Evolutionary conservation across 2,797 vertebrate species (phyloP), one percentile per base, ranked within the genome.

Genomic region (Glyptemys insculpta): DNA sequence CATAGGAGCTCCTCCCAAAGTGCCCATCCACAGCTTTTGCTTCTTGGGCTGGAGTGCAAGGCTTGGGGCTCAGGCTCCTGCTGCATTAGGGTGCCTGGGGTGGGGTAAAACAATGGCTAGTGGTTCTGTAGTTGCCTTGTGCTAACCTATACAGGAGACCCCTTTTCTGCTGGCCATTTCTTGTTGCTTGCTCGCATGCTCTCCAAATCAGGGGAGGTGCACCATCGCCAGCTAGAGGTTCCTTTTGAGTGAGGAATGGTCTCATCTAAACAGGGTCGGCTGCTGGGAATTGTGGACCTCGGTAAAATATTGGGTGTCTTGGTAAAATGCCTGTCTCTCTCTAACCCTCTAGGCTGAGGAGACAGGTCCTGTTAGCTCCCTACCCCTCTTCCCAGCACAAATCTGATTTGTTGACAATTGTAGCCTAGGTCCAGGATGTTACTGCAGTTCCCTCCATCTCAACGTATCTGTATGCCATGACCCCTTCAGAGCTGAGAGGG

Each of bases 21-120:
- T 47, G 27, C 23, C 72, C 19, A 44, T 23, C 41, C 47, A 11
- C 68, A 80, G 59, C 0, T 3, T 29, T 44, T n/a, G 54, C 6
- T 0, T 72, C 0, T 0, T 3, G 8, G 27, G 34, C n/a, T 23
- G 68, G 68, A 72, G 37, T 25, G 68, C 34, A 4, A 11, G n/a
- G 19, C 84, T 94, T 19, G 41, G 49, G 59, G 29, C 37, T 94
- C 4, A 1, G 29, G 29, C 62, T 72, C 82, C 89, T 8, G 11
- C 34, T 37, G 2, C 0, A 6, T 50, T 27, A 79, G 44, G 5
- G 5, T 72, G 11, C 50, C 14, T 50, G 37, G 8, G 49, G 50
- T 83, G 50, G 57, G n/a, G 65, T 72, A 47, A 78, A 78, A 29
- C 7, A 78, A 49, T 3, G 14, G 74, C 74, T 44, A 1, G 4